Percentiles rank a stretch among this genome's conserved stretches.
Evolutionary conservation across 2,797 vertebrate genomes (phyloP).

Genomic region (Graptemys geographica): DNA sequence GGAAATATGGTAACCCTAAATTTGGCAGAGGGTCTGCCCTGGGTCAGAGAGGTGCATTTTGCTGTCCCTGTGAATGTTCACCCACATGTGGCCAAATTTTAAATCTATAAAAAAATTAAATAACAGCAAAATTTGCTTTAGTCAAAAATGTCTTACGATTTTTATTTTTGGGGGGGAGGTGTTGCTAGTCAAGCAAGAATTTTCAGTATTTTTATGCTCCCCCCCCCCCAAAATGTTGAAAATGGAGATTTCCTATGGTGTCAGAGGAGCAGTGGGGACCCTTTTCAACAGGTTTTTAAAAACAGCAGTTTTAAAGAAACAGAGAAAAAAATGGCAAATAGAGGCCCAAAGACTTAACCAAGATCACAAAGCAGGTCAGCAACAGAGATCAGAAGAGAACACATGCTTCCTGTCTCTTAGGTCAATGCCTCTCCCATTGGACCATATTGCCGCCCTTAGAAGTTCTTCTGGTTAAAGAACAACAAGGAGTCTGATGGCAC

Average conservation of each 20-base stretch:
- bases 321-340: not conserved
- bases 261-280: not conserved
- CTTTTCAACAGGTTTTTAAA: not conserved
- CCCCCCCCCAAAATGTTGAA: not conserved
- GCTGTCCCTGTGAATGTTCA: not conserved
- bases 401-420: not conserved
- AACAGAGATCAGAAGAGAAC: not conserved
- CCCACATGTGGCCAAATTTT: not conserved
- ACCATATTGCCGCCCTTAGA: not conserved
- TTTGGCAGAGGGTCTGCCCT: not conserved
- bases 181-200: not conserved
- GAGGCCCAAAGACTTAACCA: not conserved
- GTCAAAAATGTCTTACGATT: not conserved
- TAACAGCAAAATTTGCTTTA: not conserved
- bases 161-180: not conserved
- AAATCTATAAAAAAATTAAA: not conserved
- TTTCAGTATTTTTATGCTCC: not conserved
- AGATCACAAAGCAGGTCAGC: not conserved
- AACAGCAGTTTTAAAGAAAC: not conserved
- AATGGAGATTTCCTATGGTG: not conserved
- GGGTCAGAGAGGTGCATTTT: not conserved
- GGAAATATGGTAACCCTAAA: too few species aligned
- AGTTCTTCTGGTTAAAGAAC: not conserved
- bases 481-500: too few species aligned
- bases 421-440: not conserved